A percentile compares a stretch with the other conserved stretches of the same genome.
Evolutionary conservation across 1,140 invertebrate species (phyloP).

Genomic region (Lordiphosa mommai): DNA sequence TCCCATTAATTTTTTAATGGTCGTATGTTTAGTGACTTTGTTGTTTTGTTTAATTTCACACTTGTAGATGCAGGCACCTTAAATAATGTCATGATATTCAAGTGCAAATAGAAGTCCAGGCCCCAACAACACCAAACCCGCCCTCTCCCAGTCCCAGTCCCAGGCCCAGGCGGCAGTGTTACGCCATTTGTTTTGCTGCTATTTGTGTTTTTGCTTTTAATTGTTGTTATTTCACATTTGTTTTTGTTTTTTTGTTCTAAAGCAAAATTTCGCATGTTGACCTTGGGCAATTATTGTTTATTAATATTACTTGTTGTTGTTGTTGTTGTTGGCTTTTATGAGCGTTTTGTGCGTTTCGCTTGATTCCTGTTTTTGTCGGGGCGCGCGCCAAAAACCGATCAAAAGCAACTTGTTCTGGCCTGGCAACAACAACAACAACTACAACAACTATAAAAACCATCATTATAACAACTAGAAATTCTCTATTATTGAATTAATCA

Average conservation of each 20-base stretch:
- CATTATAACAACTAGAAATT: constrained; percentile 7
- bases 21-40: constrained; percentile 8
- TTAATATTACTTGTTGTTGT: constrained; percentile 40
- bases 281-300: constrained; percentile 70
- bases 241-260: constrained; percentile 41
- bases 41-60: constrained; percentile 34
- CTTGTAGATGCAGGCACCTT: constrained; percentile 41
- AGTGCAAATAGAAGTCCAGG: constrained; percentile 3
- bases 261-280: constrained; percentile 47
- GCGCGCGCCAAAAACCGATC: constrained; percentile 34
- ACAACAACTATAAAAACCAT: neutral
- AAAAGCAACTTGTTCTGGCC: constrained; percentile 18
- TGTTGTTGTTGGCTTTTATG: constrained; percentile 21
- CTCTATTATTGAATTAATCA: constrained; percentile 44
- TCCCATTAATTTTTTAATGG: constrained; percentile 40
- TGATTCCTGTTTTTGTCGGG: constrained; percentile 44
- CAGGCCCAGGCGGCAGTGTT: no score
- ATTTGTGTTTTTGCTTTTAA: constrained; percentile 5
- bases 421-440: constrained; percentile 25
- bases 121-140: constrained; percentile 3
- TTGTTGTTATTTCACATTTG: constrained; percentile 39
- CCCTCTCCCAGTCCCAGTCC: no score
- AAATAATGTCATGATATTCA: constrained; percentile 30
- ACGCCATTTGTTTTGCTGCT: neutral
- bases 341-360: constrained; percentile 17